Conservation (phyloP, 2,888 invertebrate genomes). For the Epinotia brunnichana region DNA sequence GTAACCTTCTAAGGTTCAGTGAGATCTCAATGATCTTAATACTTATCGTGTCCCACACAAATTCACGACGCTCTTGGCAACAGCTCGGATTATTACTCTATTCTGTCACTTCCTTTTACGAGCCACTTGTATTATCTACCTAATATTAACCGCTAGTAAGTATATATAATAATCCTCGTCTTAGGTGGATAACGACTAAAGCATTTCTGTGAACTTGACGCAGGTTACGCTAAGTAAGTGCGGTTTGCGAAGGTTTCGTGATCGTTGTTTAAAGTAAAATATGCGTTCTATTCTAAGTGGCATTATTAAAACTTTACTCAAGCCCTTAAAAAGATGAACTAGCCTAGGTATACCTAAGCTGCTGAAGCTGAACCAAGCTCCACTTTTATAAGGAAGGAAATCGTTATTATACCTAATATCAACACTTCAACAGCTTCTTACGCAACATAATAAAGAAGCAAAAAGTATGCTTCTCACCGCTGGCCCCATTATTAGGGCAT, state of each 20-base stretch:
- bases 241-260: background rate
- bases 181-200: too few relatives aligned
- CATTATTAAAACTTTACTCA: too few relatives aligned
- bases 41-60: conserved; percentile 9
- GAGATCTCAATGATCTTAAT: conserved; percentile 30
- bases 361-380: background rate
- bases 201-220: background rate
- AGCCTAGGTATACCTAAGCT: background rate
- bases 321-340: too few relatives aligned
- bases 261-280: background rate
- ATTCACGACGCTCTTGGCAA: conserved; percentile 32
- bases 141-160: background rate
- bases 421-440: background rate
- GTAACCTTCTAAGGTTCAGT: conserved; percentile 26
- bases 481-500: conserved; percentile 44
- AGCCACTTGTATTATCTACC: background rate
- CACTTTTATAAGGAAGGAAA: background rate
- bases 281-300: too few relatives aligned
- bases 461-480: conserved; percentile 25
- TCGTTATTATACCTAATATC: background rate
- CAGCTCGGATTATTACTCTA: conserved; percentile 18
- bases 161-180: too few relatives aligned
- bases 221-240: background rate
- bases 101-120: conserved; percentile 29
- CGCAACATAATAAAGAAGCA: conserved; percentile 22